Evolutionary conservation across 2,888 invertebrate genomes (phyloP).

Genomic region (Ethmia dodecea): DNA sequence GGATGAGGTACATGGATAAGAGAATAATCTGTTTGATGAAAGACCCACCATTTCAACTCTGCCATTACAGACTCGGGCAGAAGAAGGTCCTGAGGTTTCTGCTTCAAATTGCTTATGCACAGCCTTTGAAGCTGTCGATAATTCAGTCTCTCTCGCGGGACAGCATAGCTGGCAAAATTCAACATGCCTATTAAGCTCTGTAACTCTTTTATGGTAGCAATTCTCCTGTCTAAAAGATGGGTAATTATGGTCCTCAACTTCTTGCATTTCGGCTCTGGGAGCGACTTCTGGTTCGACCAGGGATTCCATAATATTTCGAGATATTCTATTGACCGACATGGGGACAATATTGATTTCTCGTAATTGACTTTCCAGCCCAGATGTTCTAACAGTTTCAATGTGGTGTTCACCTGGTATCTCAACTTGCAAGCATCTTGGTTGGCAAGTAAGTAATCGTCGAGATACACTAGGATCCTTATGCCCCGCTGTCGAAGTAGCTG

Average conservation of each 20-base stretch:
- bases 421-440: neutral
- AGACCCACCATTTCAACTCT: conserved; percentile 17
- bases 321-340: neutral
- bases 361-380: conserved; percentile 1
- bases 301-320: neutral
- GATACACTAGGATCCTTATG: conserved; percentile 7
- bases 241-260: too few relatives aligned
- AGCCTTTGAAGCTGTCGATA: neutral
- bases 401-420: neutral
- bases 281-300: neutral
- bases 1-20: conserved; percentile 9
- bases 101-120: neutral
- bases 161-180: neutral
- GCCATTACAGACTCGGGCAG: conserved; percentile 9
- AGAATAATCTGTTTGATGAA: conserved; percentile 7
- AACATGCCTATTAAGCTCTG: neutral
- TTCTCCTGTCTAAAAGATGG: conserved; percentile 6
- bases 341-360: neutral
- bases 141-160: conserved; percentile 1
- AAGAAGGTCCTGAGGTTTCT: conserved; percentile 5
- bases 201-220: conserved; percentile 1
- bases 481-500: conserved; percentile 4
- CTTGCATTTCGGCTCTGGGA: neutral
- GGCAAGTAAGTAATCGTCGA: conserved; percentile 9
- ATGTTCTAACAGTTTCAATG: neutral